phyloP scores from a whole-genome alignment of 2,888 invertebrate genomes.

The Phaonia tiefii region DNA sequence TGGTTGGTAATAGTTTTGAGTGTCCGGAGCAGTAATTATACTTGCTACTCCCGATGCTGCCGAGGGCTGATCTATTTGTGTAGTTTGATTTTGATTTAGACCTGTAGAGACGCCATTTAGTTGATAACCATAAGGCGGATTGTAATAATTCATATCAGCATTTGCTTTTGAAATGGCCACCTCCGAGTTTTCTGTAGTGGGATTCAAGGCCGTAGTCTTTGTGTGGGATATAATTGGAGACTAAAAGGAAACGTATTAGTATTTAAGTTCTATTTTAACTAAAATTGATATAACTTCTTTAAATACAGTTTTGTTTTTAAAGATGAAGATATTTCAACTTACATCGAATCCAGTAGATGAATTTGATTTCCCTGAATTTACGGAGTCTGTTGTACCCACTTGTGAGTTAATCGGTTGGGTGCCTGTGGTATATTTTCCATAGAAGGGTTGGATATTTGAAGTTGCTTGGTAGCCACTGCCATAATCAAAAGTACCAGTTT shows the following conservation, averaged over 20 bases:
- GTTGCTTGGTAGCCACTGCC: slow-evolving; percentile 82
- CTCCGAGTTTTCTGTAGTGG: slow-evolving; percentile 41
- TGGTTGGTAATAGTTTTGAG: slow-evolving; percentile 61
- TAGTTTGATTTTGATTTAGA: slow-evolving; percentile 18
- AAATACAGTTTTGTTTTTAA: background rate
- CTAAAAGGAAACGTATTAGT: slow-evolving; percentile 68
- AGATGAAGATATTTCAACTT: slow-evolving; percentile 61
- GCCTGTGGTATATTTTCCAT: slow-evolving; percentile 75
- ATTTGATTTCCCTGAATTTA: slow-evolving; percentile 74
- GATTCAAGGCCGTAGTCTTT: slow-evolving; percentile 67
- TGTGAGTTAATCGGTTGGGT: slow-evolving; percentile 70
- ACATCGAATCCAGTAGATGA: slow-evolving; percentile 78
- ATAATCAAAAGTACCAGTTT: slow-evolving; percentile 84
- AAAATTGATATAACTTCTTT: too few species aligned
- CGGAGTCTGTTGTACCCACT: slow-evolving; percentile 77
- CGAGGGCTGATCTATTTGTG: slow-evolving; percentile 43
- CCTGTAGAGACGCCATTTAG: slow-evolving; percentile 66
- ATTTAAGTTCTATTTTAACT: too few species aligned
- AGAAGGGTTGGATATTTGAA: slow-evolving; percentile 69
- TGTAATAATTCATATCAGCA: slow-evolving; percentile 73
- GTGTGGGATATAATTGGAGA: slow-evolving; percentile 77
- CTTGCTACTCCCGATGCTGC: slow-evolving; percentile 1
- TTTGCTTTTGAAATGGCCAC: slow-evolving; percentile 25
- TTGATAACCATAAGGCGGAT: slow-evolving; percentile 78
- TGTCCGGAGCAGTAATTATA: slow-evolving; percentile 1